These are phyloP conservation scores for Jacana jacana DNA, from an alignment of 2,113 vertebrate species.

Conservation along the genomic window DNA sequence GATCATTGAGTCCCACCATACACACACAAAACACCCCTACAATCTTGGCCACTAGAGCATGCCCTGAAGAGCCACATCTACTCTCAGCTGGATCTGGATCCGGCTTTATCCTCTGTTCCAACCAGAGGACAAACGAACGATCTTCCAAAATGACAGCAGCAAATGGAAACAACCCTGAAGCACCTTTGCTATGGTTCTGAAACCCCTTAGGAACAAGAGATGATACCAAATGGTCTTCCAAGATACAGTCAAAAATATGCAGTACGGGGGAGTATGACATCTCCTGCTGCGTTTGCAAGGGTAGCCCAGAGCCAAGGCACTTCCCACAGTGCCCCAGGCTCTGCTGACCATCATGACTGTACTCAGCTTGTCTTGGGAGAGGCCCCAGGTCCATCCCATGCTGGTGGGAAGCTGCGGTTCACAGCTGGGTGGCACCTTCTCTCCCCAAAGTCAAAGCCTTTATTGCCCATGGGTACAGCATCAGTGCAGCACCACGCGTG, in stretches of 20 bases:
- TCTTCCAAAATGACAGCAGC: neutral
- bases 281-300: neutral
- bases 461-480: fast-evolving
- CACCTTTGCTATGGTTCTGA: neutral
- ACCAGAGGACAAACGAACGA: neutral
- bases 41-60: too few species aligned
- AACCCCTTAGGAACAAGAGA: neutral
- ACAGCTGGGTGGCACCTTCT: neutral
- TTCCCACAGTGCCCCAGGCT: fast-evolving
- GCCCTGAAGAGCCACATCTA: too few species aligned
- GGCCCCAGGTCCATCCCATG: too few species aligned
- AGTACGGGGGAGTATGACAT: fast-evolving
- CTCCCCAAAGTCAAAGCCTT: neutral
- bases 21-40: too few species aligned
- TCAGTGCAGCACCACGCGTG: neutral
- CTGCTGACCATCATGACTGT: neutral
- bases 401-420: neutral
- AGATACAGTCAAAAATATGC: neutral
- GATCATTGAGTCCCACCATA: too few species aligned
- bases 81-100: fast-evolving
- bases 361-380: neutral
- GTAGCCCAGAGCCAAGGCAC: neutral
- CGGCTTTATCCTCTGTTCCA: neutral
- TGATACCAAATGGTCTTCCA: neutral
- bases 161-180: neutral